Conservation (phyloP, 2,113 vertebrate genomes). For the Bujurquina vittata region DNA sequence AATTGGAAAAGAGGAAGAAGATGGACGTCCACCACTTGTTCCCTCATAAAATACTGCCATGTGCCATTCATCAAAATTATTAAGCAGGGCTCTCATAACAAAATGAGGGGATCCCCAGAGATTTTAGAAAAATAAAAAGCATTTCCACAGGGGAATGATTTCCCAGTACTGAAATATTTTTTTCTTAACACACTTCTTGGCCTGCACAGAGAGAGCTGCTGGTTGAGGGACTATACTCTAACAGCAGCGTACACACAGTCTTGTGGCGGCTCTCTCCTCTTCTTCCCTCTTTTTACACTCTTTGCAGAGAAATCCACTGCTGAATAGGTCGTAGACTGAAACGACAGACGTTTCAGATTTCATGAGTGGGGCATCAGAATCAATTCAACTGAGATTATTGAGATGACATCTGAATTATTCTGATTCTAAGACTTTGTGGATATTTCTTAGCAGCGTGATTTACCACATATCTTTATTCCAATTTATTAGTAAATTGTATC, state of each 20-base stretch:
- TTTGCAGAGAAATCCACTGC: neutral
- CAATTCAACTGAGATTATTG: accelerated
- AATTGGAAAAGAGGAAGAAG: too few species aligned
- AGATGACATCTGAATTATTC: too few species aligned
- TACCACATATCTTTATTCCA: neutral
- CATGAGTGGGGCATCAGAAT: neutral
- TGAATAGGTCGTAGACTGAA: conserved; percentile 7
- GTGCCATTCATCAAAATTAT: too few species aligned
- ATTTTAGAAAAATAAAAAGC: accelerated
- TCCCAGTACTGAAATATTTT: accelerated
- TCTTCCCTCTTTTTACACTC: neutral
- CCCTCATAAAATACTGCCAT: too few species aligned
- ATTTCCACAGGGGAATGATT: accelerated
- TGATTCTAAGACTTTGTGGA: neutral
- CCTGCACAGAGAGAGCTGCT: neutral
- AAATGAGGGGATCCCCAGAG: neutral
- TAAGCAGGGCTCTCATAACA: neutral
- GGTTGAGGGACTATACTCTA: neutral
- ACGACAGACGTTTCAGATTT: neutral
- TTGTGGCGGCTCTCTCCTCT: neutral
- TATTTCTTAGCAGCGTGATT: accelerated
- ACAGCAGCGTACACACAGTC: conserved; percentile 11
- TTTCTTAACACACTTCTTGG: neutral
- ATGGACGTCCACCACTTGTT: too few species aligned
- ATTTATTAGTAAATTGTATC: too few species aligned